Conservation (phyloP, 2,797 vertebrate species). For the Naso thynnoides region DNA sequence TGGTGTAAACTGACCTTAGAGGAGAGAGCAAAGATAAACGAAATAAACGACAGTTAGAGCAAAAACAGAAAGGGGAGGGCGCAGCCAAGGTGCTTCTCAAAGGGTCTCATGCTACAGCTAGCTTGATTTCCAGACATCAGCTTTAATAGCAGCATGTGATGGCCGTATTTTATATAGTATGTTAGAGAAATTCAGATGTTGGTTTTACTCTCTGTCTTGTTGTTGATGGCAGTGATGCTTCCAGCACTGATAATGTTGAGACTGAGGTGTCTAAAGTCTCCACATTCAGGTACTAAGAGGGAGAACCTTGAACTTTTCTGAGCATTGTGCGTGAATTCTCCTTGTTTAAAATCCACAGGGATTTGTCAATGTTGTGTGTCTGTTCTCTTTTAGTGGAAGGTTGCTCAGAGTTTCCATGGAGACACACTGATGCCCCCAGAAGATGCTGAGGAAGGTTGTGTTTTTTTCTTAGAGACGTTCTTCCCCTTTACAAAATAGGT, state of each 20-base stretch:
- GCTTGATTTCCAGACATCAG: too few species aligned
- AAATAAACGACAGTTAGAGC: too few species aligned
- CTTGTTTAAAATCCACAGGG: conserved; percentile 20
- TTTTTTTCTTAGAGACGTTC: conserved; percentile 45
- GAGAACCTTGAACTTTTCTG: conserved; percentile 18
- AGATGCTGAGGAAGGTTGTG: conserved; percentile 33
- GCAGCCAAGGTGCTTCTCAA: too few species aligned
- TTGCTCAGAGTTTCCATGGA: conserved; percentile 64
- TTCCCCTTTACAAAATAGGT: conserved; percentile 41
- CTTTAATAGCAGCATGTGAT: not conserved
- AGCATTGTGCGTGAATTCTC: not conserved
- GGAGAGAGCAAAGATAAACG: too few species aligned
- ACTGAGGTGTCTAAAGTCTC: not conserved
- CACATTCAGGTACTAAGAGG: not conserved
- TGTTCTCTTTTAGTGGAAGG: conserved; percentile 43
- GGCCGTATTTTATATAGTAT: too few species aligned
- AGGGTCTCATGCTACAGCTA: too few species aligned
- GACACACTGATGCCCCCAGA: conserved; percentile 46
- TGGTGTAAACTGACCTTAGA: too few species aligned
- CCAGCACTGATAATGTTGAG: not conserved
- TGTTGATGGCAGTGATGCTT: not conserved
- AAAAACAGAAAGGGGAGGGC: too few species aligned
- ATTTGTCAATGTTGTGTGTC: conserved; percentile 6
- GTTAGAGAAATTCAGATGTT: not conserved
- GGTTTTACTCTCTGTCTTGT: not conserved